Evolutionary conservation across 2,888 invertebrate genomes (phyloP), one percentile per base, ranked within the genome.

Genomic region (Drosophila siamana): DNA sequence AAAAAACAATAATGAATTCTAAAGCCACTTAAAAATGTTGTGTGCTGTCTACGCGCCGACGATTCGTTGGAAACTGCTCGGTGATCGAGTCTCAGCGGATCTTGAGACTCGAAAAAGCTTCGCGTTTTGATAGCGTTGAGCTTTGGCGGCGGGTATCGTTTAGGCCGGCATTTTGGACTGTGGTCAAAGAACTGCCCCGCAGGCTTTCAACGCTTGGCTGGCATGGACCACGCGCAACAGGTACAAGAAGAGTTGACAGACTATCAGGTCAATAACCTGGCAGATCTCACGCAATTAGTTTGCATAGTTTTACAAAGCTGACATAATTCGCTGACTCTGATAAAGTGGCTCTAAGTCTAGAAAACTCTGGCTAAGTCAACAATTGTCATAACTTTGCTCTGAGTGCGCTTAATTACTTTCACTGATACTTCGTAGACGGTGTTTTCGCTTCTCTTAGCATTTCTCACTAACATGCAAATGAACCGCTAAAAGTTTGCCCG

Each of bases 401-500:
- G 11, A 2, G 2, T 2, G 11, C 26, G 24, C 28, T 44, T 72
- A 77, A 80, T 85, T 79, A 83, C 83, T 83, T 83, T 83, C 85
- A 80, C 85, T 28, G 15, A 11, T 13, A 40, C 2, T 15, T 64
- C 8, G 15, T 47, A 62, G 26, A 50, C 41, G 33, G 19, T 43
- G 19, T 13, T 38, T 38, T 56, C 57, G 33, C 47, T 59, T 46
- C 48, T 67, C 60, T 44, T 44, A 48, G 43, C 70, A 51, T 56
- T 66, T 69, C 63, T 63, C 73, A 60, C 48, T 63, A 67, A 72
- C 44, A 85, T 83, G 82, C 82, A 78, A 85, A 85, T 80, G 55
- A 64, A 64, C 52, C 57, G 60, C 66, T 51, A 24, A 72, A 80
- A 80, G 74, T 85, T 85, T 79, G 80, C 63, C 82, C 82, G 69